These are phyloP conservation scores for Conus ventricosus DNA, from an alignment of 1,140 invertebrate genomes.

Conservation along the genomic window DNA sequence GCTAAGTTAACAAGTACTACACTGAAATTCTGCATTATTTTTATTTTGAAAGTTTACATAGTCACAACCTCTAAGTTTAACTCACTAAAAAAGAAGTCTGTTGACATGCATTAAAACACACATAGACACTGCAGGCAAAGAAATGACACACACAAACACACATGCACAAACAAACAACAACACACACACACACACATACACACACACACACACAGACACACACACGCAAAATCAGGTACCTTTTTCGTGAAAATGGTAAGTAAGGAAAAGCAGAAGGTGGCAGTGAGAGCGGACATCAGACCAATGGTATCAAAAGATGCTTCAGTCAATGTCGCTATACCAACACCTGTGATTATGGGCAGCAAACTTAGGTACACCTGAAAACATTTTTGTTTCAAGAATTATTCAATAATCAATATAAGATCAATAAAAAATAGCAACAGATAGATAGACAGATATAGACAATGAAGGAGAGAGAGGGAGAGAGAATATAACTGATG, in stretches of 20 bases:
- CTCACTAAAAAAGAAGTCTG: background rate
- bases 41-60: no score
- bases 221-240: slow-evolving; percentile 74
- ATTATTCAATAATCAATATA: background rate
- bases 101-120: background rate
- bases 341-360: slow-evolving; percentile 93
- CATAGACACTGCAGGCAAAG: background rate
- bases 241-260: slow-evolving; percentile 98
- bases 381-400: background rate
- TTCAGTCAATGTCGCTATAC: slow-evolving; percentile 94
- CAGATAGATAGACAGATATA: no score
- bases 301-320: slow-evolving; percentile 93
- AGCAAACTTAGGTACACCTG: slow-evolving; percentile 88
- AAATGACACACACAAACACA: background rate
- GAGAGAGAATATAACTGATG: no score
- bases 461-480: no score
- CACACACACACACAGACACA: no score
- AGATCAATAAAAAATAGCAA: background rate
- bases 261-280: slow-evolving; percentile 93
- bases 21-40: no score
- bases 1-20: no score
- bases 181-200: no score
- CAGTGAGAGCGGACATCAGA: slow-evolving; percentile 89
- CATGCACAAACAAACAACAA: no score
- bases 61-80: no score